A percentile compares a stretch with the other conserved stretches of the same genome.
Evolutionary conservation across 2,888 invertebrate genomes (phyloP).

Genomic region (Caenorhabditis plicata): DNA sequence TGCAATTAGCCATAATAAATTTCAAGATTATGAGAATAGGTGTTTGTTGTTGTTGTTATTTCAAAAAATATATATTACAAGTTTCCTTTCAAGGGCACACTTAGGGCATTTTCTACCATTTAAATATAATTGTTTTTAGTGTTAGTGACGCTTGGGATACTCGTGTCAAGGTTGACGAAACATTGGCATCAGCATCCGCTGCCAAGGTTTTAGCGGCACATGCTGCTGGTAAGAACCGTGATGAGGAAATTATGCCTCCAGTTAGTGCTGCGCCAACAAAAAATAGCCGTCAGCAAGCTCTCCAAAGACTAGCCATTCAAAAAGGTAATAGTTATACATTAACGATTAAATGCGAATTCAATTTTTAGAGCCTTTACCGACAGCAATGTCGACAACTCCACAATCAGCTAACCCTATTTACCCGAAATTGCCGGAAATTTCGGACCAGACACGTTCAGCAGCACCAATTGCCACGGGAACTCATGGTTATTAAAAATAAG

Average conservation of each 20-base stretch:
- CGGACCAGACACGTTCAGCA: conserved; percentile 35
- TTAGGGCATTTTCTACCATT: not conserved
- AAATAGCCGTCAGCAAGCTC: conserved; percentile 57
- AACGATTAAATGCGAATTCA: not conserved
- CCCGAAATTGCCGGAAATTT: conserved; percentile 46
- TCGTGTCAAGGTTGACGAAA: conserved; percentile 55
- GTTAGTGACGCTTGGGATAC: conserved; percentile 65
- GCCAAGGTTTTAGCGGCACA: conserved; percentile 60
- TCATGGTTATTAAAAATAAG: conserved; percentile 14
- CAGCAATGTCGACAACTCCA: conserved; percentile 22
- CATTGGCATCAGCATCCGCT: conserved; percentile 54
- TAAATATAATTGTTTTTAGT: conserved; percentile 31
- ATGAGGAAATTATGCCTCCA: conserved; percentile 59
- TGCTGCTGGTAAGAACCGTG: conserved; percentile 41
- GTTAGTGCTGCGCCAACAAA: conserved; percentile 56
- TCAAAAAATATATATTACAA: not conserved
- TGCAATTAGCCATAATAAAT: conserved; percentile 44
- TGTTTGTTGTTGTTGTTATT: conserved; percentile 9
- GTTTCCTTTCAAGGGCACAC: not conserved
- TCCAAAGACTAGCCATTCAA: conserved; percentile 61
- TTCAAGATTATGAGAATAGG: conserved; percentile 64
- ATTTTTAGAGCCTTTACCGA: conserved; percentile 40
- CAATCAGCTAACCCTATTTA: conserved; percentile 45
- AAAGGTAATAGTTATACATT: conserved; percentile 50
- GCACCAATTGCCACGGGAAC: conserved; percentile 30